Evolutionary conservation across 2,888 invertebrate species (phyloP), one percentile per base, ranked within the genome.

Genomic region (Spilosoma lubricipeda): DNA sequence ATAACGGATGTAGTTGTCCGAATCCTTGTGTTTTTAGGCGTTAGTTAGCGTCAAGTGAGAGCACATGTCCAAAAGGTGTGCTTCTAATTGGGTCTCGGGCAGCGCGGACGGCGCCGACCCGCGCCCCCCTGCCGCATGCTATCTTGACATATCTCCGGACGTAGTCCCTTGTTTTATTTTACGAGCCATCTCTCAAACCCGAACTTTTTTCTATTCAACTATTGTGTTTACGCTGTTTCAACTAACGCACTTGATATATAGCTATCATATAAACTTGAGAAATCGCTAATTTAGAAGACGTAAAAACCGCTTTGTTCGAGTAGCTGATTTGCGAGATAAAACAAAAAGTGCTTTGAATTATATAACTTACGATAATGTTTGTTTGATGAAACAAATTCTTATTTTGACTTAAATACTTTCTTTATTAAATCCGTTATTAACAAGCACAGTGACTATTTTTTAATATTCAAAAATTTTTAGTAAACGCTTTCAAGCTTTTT

Each of bases 1-100:
- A 87, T 90, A 91, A 92, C 93, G 93, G 93, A 93, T 93, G 92
- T 92, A 85, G 89, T 85, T 90, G 89, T 89, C 89, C 87, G 88
- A 87, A 90, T 91, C 91, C 89, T 91, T 91, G 85, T 83, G 89
- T 91, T 92, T 93, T 92, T 91, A 89, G 90, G 90, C 88, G 91
- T 92, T 92, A 92, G 93, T 93, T 93, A 92, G 92, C 90, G 87
- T 89, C 92, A 89, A 91, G 91, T 88, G 90, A 91, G 91, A 93
- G 94, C 95, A 95, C 94, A 94, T 95, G 95, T 94, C 94, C 92
- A 91, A 95, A 95, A 95, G 95, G 95, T 95, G 95, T 95, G 94
- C 90, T 90, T 93, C 95, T 96, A 96, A 96, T 96, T 96, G 96
- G 95, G 94, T 92, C 92, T 90, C 90, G 89, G 89, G 89, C 91